Conservation (phyloP, 2,113 vertebrate genomes). For the Stigmatopora nigra region DNA sequence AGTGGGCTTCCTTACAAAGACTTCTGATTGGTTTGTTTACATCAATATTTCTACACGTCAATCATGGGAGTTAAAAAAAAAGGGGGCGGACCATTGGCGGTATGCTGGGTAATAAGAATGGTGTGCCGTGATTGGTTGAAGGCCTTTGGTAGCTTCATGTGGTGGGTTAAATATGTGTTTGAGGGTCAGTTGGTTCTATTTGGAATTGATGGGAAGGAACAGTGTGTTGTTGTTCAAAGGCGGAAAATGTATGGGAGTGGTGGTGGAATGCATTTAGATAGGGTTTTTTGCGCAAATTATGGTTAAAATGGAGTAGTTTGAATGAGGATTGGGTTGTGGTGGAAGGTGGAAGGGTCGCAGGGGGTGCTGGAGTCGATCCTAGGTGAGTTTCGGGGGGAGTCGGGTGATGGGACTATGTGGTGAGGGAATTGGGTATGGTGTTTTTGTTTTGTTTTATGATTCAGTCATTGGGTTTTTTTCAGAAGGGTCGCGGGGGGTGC, state of each 20-base stretch:
- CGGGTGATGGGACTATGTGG: too few species aligned
- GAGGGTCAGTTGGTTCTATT: neutral
- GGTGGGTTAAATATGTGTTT: neutral
- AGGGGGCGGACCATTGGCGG: conserved; percentile 9
- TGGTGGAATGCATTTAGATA: neutral
- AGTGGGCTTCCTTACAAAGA: conserved; percentile 33
- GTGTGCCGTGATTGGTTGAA: neutral
- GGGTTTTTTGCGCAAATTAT: too few species aligned
- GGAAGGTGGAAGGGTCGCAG: too few species aligned
- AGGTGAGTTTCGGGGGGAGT: too few species aligned
- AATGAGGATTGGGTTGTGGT: too few species aligned
- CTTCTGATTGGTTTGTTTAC: conserved; percentile 62
- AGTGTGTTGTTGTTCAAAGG: neutral
- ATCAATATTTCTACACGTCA: conserved; percentile 65
- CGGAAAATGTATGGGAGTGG: neutral
- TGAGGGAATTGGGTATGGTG: too few species aligned
- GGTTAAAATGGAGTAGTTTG: too few species aligned
- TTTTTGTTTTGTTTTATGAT: too few species aligned
- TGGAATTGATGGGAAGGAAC: neutral
- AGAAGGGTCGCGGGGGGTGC: too few species aligned
- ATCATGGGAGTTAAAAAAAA: conserved; percentile 48
- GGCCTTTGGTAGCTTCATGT: neutral
- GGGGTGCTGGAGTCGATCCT: too few species aligned
- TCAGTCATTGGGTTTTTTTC: too few species aligned
- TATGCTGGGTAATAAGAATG: neutral